These are phyloP conservation scores for Physocephala rufipes DNA, from an alignment of 2,888 invertebrate genomes.

Conservation along the genomic window DNA sequence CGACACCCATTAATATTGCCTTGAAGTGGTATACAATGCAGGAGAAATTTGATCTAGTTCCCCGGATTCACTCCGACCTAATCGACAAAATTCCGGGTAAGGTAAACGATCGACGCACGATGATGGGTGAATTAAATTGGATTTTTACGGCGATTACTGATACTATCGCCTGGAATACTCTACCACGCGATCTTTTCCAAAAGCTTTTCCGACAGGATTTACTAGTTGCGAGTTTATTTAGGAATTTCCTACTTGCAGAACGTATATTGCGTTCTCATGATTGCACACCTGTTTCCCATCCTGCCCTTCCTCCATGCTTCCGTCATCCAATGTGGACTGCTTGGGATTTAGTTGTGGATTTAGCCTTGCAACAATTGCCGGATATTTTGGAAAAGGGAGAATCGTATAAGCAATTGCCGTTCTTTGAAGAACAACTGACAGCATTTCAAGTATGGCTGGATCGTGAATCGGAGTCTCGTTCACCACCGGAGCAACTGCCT, in stretches of 20 bases:
- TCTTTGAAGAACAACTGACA: constrained; percentile 97
- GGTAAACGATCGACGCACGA: constrained; percentile 91
- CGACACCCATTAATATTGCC: constrained; percentile 97
- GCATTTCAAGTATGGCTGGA: constrained; percentile 83
- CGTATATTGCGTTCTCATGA: constrained; percentile 95
- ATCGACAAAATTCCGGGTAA: constrained; percentile 98
- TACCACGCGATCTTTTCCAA: constrained; percentile 95
- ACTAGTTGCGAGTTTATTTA: constrained; percentile 96
- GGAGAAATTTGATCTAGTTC: constrained; percentile 79
- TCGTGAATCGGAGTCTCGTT: constrained; percentile 74
- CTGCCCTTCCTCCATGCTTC: constrained; percentile 89
- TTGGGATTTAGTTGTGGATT: constrained; percentile 97
- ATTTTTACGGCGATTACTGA: constrained; percentile 99
- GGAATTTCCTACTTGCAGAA: constrained; percentile 97
- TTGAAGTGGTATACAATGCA: constrained; percentile 94
- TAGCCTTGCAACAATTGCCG: constrained; percentile 91
- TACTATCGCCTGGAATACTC: constrained; percentile 98
- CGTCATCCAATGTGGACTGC: constrained; percentile 94
- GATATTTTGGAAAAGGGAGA: constrained; percentile 73
- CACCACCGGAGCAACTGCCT: constrained; percentile 94
- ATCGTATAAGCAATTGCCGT: constrained; percentile 79
- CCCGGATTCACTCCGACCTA: constrained; percentile 82
- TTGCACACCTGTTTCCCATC: constrained; percentile 95
- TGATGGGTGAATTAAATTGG: constrained; percentile 99
- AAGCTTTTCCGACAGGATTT: constrained; percentile 96